phyloP scores from a whole-genome alignment of 2,113 vertebrate species.

The Pollimyrus isidori region DNA sequence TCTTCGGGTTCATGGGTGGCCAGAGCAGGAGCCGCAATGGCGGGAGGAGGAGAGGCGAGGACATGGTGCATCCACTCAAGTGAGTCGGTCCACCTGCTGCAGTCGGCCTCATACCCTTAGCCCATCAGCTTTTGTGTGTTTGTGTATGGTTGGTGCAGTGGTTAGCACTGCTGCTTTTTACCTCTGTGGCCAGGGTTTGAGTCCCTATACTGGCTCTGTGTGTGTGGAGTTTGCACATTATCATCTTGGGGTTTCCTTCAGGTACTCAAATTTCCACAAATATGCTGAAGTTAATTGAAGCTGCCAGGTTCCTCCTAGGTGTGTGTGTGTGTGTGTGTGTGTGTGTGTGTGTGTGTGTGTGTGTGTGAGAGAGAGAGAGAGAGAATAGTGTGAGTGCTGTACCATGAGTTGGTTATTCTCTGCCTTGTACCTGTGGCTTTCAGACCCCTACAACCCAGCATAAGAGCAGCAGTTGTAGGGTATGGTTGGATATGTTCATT shows the following conservation, averaged over 20 bases:
- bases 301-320: background rate
- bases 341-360: background rate
- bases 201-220: background rate
- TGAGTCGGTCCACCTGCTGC: slow-evolving; percentile 58
- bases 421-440: background rate
- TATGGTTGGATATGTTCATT: background rate
- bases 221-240: background rate
- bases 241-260: background rate
- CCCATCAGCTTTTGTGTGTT: background rate
- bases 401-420: background rate
- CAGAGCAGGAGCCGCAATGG: slow-evolving; percentile 86
- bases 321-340: background rate
- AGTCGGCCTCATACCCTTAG: background rate
- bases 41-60: slow-evolving; percentile 89
- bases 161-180: background rate
- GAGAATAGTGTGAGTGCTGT: background rate
- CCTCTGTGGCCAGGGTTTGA: background rate
- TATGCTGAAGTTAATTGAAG: background rate
- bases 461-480: background rate
- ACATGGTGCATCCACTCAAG: slow-evolving; percentile 98
- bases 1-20: slow-evolving; percentile 95
- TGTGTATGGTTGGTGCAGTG: background rate
- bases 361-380: background rate
- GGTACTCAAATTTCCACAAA: background rate
- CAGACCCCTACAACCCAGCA: background rate